Evolutionary conservation across 2,888 invertebrate species (phyloP), one percentile per base, ranked within the genome.

Genomic region (Trachelus iudaicus): DNA sequence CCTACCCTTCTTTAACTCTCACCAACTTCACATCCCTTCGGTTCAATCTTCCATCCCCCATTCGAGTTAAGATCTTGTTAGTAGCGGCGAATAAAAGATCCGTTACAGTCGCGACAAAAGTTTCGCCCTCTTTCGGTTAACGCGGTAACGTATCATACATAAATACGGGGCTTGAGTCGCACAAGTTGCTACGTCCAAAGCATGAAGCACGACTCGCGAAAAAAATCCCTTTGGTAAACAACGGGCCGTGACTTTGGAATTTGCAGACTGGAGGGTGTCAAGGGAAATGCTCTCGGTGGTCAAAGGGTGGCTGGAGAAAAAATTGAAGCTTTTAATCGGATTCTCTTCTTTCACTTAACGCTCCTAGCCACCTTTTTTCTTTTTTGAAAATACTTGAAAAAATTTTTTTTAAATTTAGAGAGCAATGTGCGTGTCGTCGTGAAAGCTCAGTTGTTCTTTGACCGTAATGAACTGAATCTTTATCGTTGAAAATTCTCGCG

Each of bases 211-310:
- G 85, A 77, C 71, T 71, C 33, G 80, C 85, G 82, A 85, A 87
- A 90, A 90, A 90, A 90, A 91, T 90, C 91, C 87, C 84, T 89
- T 88, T 80, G 84, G 86, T 88, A 91, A 91, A 91, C 86, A 56
- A 89, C 82, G 81, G 82, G 83, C 80, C 84, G 86, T 82, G 82
- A 40, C 30, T 69, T 84, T 83, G 82, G 82, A 89, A 91, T 91
- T 91, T 90, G 90, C 89, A 86, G 84, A 89, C 88, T 89, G 85
- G 85, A 85, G 87, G 87, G 86, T 86, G 30, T 78, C 68, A 33
- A 6, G 15, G 56, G 23, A 9, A 56, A 9, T 56, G 23, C 56
- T 23, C 15, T 40, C 23, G 23, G 56, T 23, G 56, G 89, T 87
- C 88, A 85, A 84, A 85, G 87, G 87, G 86, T 85, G 23, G 75